Base-by-base conservation (phyloP, 2,888 invertebrate species). In the Philhelius pedissequus region DNA sequence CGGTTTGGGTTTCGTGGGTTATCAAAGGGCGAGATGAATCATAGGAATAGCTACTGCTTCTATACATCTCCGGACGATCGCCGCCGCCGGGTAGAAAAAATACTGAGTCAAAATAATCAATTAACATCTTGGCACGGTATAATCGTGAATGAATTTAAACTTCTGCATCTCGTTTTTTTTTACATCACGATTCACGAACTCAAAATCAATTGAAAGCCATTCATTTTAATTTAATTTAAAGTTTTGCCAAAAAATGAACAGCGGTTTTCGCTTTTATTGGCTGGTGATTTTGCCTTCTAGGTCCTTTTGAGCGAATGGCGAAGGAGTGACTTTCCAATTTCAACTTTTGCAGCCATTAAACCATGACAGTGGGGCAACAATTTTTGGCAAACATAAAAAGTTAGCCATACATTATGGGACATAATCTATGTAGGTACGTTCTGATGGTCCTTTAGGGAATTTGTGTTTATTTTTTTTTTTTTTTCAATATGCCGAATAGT, bases 371-470 rank as follows among this genome's bases (percentile, higher is more conserved):
- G 64, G 79, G 74, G 60, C 60, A 58, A 64, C 62, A 52, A 58
- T 74, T 83, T 74, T 83, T 83, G 83, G 79, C 83, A 83, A 83
- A 74, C 83, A n/a, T n/a, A 69, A 69, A 62, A n/a, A 60, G 30
- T 58, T 43, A 48, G 18, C 45, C n/a, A 35, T 32, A 62, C 58
- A 20, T 13, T 35, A 11, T n/a, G 52, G 76, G 56, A 27, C 81
- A 70, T 43, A 30, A 70, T 50, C 15, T 52, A n/a, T n/a, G 11
- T 32, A 18, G 54, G 18, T 54, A 27, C 32, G 43, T 62, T 4
- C 18, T 54, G 74, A 68, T 25, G 18, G 62, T 52, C 66, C 35
- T 35, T 20, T 20, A 40, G 30, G 15, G n/a, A 15, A 56, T 7
- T 3, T 7, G 2, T 18, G 64, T 15, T 35, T 22, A 2, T 32